phyloP scores from a whole-genome alignment of 2,888 invertebrate genomes.

The Drosophila colorata region DNA sequence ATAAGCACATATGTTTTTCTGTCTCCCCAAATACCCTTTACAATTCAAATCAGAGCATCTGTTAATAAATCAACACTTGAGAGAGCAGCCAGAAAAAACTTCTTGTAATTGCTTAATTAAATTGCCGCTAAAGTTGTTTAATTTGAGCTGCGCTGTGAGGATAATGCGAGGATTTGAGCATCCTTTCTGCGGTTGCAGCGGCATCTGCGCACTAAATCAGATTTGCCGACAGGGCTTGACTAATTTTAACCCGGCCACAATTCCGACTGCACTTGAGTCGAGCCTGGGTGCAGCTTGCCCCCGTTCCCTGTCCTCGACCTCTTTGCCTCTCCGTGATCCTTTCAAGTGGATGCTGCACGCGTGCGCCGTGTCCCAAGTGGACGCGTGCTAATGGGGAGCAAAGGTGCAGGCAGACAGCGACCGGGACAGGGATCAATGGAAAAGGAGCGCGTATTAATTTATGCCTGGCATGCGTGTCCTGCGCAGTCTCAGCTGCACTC shows the following conservation, averaged over 20 bases:
- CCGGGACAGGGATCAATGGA: conserved; percentile 39
- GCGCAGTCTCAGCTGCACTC: conserved; percentile 68
- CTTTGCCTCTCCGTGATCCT: conserved; percentile 11
- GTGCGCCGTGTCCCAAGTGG: conserved; percentile 73
- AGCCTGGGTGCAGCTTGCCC: conserved; percentile 66
- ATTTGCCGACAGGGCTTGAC: conserved; percentile 82
- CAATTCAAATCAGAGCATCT: conserved; percentile 14
- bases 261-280: conserved; percentile 66
- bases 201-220: conserved; percentile 82
- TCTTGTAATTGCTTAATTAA: conserved; percentile 79
- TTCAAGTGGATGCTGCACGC: conserved; percentile 49
- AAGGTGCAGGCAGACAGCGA: conserved; percentile 70
- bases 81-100: conserved; percentile 14
- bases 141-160: conserved; percentile 46
- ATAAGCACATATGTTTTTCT: conserved; percentile 4
- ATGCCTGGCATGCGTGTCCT: conserved; percentile 67
- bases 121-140: conserved; percentile 75
- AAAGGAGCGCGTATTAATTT: conserved; percentile 63
- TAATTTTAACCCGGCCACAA: conserved; percentile 78
- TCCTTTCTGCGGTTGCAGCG: conserved; percentile 30
- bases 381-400: conserved; percentile 81
- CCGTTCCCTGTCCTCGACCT: conserved; percentile 2
- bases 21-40: background rate
- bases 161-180: conserved; percentile 18
- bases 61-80: conserved; percentile 68